Evolutionary conservation across 2,797 vertebrate genomes (phyloP).

Genomic region (Onychomys leucogaster): DNA sequence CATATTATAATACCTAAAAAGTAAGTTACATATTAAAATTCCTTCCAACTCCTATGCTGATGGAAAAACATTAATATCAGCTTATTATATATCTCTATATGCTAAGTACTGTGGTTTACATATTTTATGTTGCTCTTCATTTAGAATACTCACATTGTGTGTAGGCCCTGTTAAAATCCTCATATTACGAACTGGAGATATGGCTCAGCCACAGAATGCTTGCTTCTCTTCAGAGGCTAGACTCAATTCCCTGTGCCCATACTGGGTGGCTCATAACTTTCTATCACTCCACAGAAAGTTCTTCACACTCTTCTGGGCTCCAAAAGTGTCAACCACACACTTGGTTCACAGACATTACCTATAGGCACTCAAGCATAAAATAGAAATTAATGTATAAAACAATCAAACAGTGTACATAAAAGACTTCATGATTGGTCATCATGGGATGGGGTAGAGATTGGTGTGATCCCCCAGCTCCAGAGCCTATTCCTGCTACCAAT

Average conservation of each 20-base stretch:
- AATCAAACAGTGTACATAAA: not conserved
- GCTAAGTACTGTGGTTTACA: not conserved
- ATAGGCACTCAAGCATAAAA: not conserved
- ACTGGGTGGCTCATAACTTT: not conserved
- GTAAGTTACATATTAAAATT: not conserved
- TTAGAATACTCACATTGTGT: not conserved
- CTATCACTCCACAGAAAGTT: not conserved
- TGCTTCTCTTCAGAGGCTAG: not conserved
- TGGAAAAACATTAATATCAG: not conserved
- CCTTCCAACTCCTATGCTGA: not conserved
- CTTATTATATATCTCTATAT: not conserved
- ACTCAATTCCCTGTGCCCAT: not conserved
- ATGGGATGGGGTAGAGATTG: not conserved
- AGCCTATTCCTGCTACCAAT: not conserved
- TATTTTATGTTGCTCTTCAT: not conserved
- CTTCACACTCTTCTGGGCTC: not conserved
- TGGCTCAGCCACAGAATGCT: not conserved
- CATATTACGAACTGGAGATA: not conserved
- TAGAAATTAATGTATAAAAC: not conserved
- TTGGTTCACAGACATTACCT: not conserved
- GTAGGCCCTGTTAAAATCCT: not conserved
- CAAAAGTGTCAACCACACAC: not conserved
- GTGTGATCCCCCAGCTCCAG: not conserved
- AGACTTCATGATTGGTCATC: not conserved
- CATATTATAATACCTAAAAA: not conserved